Percentiles rank a stretch among this genome's conserved stretches.
These are phyloP conservation scores for Actenoides hombroni DNA, from an alignment of 2,113 vertebrate species.

Conservation along the genomic window DNA sequence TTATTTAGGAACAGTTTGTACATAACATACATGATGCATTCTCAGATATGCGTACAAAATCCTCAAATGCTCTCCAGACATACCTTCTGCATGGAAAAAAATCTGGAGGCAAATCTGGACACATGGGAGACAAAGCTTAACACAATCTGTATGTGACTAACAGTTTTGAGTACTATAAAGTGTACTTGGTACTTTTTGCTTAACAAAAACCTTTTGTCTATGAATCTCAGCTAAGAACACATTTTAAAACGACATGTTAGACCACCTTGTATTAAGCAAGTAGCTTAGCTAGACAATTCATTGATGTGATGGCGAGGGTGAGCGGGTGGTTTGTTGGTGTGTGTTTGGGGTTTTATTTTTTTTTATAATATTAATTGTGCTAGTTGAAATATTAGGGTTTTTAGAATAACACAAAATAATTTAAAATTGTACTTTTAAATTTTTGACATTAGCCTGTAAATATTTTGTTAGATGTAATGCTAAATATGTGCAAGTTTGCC, in stretches of 20 bases:
- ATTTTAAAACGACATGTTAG: background rate
- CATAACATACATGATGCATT: background rate
- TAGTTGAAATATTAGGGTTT: background rate
- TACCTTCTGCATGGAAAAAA: background rate
- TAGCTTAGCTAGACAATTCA: background rate
- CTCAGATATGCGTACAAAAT: background rate
- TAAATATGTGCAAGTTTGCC: background rate
- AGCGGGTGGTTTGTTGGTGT: too few species aligned
- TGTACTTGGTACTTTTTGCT: background rate
- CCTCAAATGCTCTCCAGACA: background rate
- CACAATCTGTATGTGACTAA: rapidly evolving
- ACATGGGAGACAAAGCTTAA: background rate
- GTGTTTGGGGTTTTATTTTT: too few species aligned
- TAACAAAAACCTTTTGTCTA: background rate
- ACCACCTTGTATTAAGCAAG: background rate
- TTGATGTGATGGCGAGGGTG: background rate
- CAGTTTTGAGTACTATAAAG: background rate
- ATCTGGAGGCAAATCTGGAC: background rate
- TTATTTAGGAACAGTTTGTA: background rate
- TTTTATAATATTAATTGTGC: background rate
- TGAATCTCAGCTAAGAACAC: background rate
- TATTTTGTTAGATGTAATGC: background rate
- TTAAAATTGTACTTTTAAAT: background rate
- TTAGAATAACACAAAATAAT: background rate
- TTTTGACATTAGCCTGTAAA: background rate